Evolutionary conservation across 2,797 vertebrate genomes (phyloP).

Genomic region (Protonibea diacanthus): DNA sequence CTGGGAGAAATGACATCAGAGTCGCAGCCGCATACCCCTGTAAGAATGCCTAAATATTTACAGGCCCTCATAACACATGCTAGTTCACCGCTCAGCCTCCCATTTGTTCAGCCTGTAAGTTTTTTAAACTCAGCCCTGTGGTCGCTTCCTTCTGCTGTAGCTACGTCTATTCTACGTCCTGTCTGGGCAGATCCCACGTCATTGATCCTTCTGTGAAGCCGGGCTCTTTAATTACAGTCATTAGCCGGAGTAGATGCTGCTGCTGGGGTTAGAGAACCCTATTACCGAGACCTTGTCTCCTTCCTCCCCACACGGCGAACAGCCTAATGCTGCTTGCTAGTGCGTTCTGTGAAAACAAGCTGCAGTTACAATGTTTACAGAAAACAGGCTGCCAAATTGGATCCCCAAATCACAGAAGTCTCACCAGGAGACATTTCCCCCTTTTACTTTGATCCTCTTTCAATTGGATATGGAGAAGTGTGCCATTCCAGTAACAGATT

Average conservation of each 20-base stretch:
- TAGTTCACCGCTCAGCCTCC: conserved; percentile 43
- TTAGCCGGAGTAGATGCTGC: conserved; percentile 74
- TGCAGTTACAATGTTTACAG: conserved; percentile 72
- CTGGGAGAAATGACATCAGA: conserved; percentile 74
- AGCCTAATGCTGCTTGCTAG: conserved; percentile 51
- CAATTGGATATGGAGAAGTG: conserved; percentile 58
- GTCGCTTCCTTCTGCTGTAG: conserved; percentile 57
- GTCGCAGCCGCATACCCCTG: conserved; percentile 68
- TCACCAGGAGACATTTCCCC: conserved; percentile 61
- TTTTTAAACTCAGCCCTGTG: conserved; percentile 63
- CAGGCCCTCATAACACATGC: conserved; percentile 64
- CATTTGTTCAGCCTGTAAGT: conserved; percentile 51
- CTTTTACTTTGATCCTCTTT: conserved; percentile 53
- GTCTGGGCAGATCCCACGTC: conserved; percentile 68
- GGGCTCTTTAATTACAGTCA: conserved; percentile 83
- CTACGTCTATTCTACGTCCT: conserved; percentile 65
- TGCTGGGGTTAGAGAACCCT: conserved; percentile 76
- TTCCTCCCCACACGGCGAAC: conserved; percentile 27
- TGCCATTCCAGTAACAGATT: conserved; percentile 60
- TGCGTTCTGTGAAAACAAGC: conserved; percentile 57
- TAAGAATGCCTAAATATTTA: conserved; percentile 79
- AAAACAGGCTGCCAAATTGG: conserved; percentile 71
- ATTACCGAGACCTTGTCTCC: conserved; percentile 69
- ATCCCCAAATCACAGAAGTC: conserved; percentile 62
- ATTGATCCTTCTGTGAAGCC: conserved; percentile 65